phyloP scores from a whole-genome alignment of 2,888 invertebrate genomes.

The Leptogaster cylindrica region DNA sequence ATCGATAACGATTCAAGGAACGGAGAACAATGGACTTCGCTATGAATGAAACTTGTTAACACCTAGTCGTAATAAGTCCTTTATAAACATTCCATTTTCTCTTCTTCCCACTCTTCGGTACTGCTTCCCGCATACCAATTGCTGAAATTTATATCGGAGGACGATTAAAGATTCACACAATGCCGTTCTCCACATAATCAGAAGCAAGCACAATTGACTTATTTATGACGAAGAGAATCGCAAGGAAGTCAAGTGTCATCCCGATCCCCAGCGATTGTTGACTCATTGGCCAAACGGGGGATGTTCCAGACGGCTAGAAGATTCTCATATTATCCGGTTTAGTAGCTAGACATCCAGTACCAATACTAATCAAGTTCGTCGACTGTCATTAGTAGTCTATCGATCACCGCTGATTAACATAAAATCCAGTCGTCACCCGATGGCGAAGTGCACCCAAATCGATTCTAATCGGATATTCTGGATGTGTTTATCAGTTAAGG shows the following conservation, averaged over 20 bases:
- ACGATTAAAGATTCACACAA: no score
- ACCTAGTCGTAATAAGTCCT: no score
- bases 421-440: conserved; percentile 10
- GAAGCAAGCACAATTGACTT: no score
- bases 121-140: no score
- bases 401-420: conserved; percentile 27
- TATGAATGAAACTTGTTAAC: no score
- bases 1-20: no score
- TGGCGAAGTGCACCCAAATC: not conserved
- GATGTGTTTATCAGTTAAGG: conserved; percentile 40
- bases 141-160: no score
- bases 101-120: no score
- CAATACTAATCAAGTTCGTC: conserved; percentile 27
- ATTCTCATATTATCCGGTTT: conserved; percentile 26
- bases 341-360: conserved; percentile 10
- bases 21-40: no score
- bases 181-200: no score
- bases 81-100: no score
- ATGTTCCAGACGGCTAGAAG: conserved; percentile 16
- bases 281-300: not conserved
- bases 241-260: conserved; percentile 27
- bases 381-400: conserved; percentile 22
- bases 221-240: conserved; percentile 6
- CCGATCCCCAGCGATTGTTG: not conserved
- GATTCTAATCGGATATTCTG: conserved; percentile 40